These are phyloP conservation scores for Dolichotis patagonum DNA, from an alignment of 2,113 vertebrate genomes.

Conservation along the genomic window DNA sequence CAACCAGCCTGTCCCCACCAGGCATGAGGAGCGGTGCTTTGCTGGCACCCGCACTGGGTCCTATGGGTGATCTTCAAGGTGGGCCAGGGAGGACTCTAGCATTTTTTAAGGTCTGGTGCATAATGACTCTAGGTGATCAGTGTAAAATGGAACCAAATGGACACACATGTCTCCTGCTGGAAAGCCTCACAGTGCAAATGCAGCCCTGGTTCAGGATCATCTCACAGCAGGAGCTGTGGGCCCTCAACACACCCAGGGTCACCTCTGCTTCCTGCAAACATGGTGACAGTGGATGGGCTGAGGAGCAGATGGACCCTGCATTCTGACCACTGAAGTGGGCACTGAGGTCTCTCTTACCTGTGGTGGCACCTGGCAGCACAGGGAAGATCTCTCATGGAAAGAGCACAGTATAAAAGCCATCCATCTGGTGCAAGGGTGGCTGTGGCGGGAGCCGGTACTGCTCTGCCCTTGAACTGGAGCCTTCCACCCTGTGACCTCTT, in stretches of 20 bases:
- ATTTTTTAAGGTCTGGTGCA: too few species aligned
- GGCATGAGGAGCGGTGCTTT: not conserved
- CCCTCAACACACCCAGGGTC: too few species aligned
- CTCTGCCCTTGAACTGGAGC: not conserved
- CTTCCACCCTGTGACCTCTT: rapidly evolving
- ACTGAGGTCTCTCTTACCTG: too few species aligned
- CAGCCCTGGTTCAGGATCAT: not conserved
- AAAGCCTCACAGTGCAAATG: not conserved
- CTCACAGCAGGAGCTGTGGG: not conserved
- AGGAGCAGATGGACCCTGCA: too few species aligned
- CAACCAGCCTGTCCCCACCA: not conserved
- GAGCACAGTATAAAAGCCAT: not conserved
- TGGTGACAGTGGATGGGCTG: not conserved
- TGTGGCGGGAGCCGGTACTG: not conserved
- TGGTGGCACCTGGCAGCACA: too few species aligned
- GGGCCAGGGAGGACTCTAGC: not conserved
- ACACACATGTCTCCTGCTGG: not conserved
- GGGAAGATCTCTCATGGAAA: not conserved
- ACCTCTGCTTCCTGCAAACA: not conserved
- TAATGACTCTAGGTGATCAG: too few species aligned
- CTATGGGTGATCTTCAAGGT: not conserved
- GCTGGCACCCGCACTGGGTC: not conserved
- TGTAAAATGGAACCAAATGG: not conserved
- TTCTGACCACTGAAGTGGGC: too few species aligned
- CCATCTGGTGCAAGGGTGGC: not conserved